phyloP scores from a whole-genome alignment of 2,888 invertebrate genomes.

The Chalcis sispes region DNA sequence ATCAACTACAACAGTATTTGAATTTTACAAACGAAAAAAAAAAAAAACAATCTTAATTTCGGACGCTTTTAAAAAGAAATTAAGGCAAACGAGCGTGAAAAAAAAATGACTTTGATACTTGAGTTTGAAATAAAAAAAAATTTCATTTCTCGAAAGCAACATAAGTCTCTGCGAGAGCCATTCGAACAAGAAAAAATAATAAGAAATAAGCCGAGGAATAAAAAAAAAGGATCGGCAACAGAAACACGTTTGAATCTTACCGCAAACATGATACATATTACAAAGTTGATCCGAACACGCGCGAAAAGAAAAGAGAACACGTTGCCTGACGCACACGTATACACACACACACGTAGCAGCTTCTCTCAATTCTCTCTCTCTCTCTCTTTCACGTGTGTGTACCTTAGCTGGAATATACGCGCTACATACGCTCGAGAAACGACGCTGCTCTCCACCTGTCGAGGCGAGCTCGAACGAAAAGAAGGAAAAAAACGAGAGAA shows the following conservation, averaged over 20 bases:
- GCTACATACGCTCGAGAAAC: not conserved
- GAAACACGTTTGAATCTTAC: slow-evolving; percentile 41
- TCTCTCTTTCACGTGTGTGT: not conserved
- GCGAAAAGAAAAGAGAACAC: slow-evolving; percentile 39
- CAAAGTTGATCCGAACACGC: slow-evolving; percentile 48
- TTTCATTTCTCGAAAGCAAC: too few relatives aligned
- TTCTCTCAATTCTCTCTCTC: not conserved
- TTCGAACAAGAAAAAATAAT: not conserved
- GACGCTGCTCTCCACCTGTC: slow-evolving; percentile 43
- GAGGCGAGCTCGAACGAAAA: not conserved
- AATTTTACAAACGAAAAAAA: too few relatives aligned
- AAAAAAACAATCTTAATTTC: too few relatives aligned
- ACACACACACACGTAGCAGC: slow-evolving; percentile 2
- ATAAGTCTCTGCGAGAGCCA: not conserved
- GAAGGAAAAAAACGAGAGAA: not conserved
- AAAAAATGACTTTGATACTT: too few relatives aligned
- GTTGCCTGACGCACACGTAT: not conserved
- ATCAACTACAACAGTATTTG: too few relatives aligned
- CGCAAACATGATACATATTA: slow-evolving; percentile 55
- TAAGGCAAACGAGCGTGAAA: too few relatives aligned
- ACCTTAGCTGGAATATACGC: not conserved
- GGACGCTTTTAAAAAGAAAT: too few relatives aligned
- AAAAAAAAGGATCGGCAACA: not conserved
- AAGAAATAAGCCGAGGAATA: slow-evolving; percentile 7
- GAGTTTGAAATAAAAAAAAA: too few relatives aligned